These are phyloP conservation scores for Cichlasoma orientale DNA, from an alignment of 2,797 vertebrate genomes.

Conservation along the genomic window DNA sequence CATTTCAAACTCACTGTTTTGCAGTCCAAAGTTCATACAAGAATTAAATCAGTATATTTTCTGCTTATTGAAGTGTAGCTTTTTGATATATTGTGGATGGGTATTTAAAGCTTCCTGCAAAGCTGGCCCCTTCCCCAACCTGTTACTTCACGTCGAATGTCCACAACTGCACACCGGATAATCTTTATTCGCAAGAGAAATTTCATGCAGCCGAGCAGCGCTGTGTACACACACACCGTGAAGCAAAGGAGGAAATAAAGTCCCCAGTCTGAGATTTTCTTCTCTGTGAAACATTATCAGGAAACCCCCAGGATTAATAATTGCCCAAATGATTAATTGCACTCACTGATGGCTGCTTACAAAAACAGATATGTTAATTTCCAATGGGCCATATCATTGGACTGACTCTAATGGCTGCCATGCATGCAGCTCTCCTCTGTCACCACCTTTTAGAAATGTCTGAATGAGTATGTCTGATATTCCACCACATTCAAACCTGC, in stretches of 20 bases:
- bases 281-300: constrained; percentile 42
- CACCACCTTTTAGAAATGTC: constrained; percentile 43
- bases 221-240: neutral
- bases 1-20: neutral
- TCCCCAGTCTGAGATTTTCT: constrained; percentile 29
- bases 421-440: constrained; percentile 53
- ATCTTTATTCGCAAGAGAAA: neutral
- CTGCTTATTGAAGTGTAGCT: neutral
- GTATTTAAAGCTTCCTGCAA: neutral
- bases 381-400: constrained; percentile 56
- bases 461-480: constrained; percentile 8
- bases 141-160: neutral
- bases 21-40: neutral
- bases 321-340: constrained; percentile 71
- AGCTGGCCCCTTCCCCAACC: neutral
- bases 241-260: constrained; percentile 8
- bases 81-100: constrained; percentile 7
- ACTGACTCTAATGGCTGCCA: constrained; percentile 60
- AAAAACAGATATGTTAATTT: constrained; percentile 59
- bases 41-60: neutral
- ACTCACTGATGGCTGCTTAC: constrained; percentile 35
- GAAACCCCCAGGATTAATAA: constrained; percentile 60
- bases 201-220: neutral
- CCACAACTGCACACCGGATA: neutral
- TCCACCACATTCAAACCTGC: neutral